Conservation (phyloP, 1,140 invertebrate species). For the Scaptomyza montana region DNA sequence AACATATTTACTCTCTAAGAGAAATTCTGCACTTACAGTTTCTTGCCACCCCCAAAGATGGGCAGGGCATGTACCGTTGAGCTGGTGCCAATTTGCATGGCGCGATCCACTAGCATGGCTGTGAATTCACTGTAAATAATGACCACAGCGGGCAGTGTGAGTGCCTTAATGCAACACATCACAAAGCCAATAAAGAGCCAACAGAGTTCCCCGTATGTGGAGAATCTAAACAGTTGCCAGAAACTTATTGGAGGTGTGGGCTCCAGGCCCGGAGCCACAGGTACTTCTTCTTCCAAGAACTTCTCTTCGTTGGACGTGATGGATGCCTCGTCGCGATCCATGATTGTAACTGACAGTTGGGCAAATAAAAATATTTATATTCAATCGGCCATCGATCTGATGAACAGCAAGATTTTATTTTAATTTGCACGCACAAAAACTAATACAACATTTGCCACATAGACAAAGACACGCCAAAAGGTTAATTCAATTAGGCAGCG, state of each 20-base stretch:
- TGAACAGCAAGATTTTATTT: slow-evolving; percentile 6
- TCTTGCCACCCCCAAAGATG: slow-evolving; percentile 84
- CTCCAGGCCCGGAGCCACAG: slow-evolving; percentile 65
- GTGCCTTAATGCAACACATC: slow-evolving; percentile 86
- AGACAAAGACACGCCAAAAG: slow-evolving; percentile 53
- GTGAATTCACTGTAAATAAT: slow-evolving; percentile 89
- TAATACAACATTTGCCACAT: slow-evolving; percentile 21
- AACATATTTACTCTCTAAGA: background rate
- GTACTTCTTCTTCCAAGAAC: slow-evolving; percentile 48
- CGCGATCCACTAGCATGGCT: slow-evolving; percentile 86
- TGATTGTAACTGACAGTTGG: slow-evolving; percentile 34
- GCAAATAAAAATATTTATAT: slow-evolving; percentile 32
- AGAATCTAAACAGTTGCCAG: slow-evolving; percentile 86
- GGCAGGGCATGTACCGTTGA: slow-evolving; percentile 84
- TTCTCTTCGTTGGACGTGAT: slow-evolving; percentile 61
- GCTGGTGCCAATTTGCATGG: slow-evolving; percentile 76
- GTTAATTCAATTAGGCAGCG: slow-evolving; percentile 77
- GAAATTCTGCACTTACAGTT: slow-evolving; percentile 84
- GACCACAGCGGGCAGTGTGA: slow-evolving; percentile 88
- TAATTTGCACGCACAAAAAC: slow-evolving; percentile 19
- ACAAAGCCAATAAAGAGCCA: slow-evolving; percentile 85
- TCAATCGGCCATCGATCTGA: slow-evolving; percentile 55
- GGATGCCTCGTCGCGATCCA: slow-evolving; percentile 74
- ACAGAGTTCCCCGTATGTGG: slow-evolving; percentile 86
- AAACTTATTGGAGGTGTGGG: slow-evolving; percentile 64